Percentiles rank a stretch among this genome's conserved stretches.
These are phyloP conservation scores for Pristionchus maxplancki DNA, from an alignment of 2,888 invertebrate species.

Conservation along the genomic window DNA sequence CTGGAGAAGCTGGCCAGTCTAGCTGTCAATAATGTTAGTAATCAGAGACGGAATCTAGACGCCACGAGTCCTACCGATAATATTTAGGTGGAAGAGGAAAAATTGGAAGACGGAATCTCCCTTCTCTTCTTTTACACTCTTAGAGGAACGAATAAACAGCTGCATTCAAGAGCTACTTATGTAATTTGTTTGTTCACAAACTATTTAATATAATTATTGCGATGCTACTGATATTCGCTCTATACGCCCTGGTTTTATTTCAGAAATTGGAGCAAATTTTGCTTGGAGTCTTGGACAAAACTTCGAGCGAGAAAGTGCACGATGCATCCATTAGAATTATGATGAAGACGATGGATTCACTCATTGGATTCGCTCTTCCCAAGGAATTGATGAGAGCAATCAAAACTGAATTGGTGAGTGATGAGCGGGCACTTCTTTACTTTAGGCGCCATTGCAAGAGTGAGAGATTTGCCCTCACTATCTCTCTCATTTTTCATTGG, in stretches of 20 bases:
- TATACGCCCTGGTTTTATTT: background rate
- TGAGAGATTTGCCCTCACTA: too few species aligned
- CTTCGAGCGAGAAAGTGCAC: background rate
- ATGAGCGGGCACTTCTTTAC: too few species aligned
- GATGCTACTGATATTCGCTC: too few species aligned
- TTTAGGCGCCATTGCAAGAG: too few species aligned
- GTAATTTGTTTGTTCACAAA: slow-evolving; percentile 80
- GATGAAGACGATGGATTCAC: slow-evolving; percentile 17
- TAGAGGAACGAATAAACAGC: slow-evolving; percentile 88
- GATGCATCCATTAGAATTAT: background rate
- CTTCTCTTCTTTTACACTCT: slow-evolving; percentile 91
- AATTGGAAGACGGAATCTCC: slow-evolving; percentile 85
- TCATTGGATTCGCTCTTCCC: background rate
- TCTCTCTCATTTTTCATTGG: too few species aligned
- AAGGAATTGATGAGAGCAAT: slow-evolving; percentile 16
- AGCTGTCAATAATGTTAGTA: slow-evolving; percentile 22
- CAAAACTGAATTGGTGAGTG: background rate
- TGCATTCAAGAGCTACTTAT: slow-evolving; percentile 88
- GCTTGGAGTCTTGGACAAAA: background rate
- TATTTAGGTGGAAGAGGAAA: slow-evolving; percentile 52
- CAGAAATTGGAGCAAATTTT: slow-evolving; percentile 8
- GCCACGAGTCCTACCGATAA: background rate
- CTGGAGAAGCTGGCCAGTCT: slow-evolving; percentile 53
- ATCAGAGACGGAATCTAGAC: too few species aligned
- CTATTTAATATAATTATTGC: too few species aligned